Evolutionary conservation across 2,888 invertebrate genomes (phyloP), one percentile per base, ranked within the genome.

Genomic region (Caenorhabditis wallacei): DNA sequence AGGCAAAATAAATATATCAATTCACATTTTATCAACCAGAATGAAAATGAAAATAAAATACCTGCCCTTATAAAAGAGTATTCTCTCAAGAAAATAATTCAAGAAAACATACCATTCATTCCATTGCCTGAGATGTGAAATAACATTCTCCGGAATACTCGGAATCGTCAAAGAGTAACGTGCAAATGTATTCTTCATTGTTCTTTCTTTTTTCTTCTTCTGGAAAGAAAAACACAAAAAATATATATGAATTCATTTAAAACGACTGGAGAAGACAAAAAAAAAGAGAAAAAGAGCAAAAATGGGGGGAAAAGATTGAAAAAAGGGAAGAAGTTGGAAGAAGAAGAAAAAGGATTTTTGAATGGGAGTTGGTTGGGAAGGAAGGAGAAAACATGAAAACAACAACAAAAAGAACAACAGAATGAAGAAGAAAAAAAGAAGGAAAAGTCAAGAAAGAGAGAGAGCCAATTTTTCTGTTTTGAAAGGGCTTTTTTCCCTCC

Each of bases 161-260:
- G 86, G 85, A 66, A 86, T 86, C 11, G 85, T 86, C 30, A 85
- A 53, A 24, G 86, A 86, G 54, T 85, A 86, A n/a, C 86, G 80
- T 20, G 86, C 85, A 59, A 85, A 85, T 18, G 82, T 76, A 53
- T 86, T 81, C 68, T 84, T 85, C 85, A 85, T 86, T 30, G 16
- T 48, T 18, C 18, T 18, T 2, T n/a, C 13, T 43, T 16, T 13
- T 13, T 53, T 26, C 22, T 61, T 40, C 5, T 30, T 57, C 57
- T 70, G 69, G 56, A 69, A 56, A 69, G 1, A 30, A 69, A 0
- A 20, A 18, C 1, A 37, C 10, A 13, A 18, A 37, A n/a, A 59
- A 2, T 37, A 61, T n/a, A n/a, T 40, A 40, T 40, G 40, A 40
- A 40, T 40, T 40, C 40, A 40, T 40, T 40, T 40, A 13, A 18